Conservation (phyloP, 2,113 vertebrate species). For the Pleuronectes platessa region DNA sequence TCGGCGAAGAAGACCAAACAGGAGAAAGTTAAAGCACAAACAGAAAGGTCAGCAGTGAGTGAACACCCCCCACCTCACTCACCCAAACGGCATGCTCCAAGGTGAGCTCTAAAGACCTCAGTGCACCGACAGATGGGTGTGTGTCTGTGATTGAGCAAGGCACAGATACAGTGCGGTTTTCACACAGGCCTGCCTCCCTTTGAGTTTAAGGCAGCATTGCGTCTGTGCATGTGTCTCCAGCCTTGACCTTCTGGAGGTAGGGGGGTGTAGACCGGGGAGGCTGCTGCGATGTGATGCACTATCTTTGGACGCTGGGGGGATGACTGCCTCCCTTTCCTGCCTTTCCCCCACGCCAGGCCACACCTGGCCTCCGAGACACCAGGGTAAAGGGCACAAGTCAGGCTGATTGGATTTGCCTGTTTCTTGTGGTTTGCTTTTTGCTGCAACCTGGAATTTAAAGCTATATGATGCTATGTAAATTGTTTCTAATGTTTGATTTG, state of each 20-base stretch:
- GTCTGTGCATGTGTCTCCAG: slow-evolving; percentile 48
- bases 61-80: slow-evolving; percentile 59
- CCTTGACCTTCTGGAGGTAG: slow-evolving; percentile 59
- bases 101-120: slow-evolving; percentile 69
- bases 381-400: slow-evolving; percentile 25
- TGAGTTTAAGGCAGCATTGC: slow-evolving; percentile 39
- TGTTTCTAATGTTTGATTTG: neutral
- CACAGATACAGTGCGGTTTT: slow-evolving; percentile 8
- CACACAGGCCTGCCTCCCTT: slow-evolving; percentile 30
- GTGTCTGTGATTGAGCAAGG: slow-evolving; percentile 26
- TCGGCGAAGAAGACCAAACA: slow-evolving; percentile 58
- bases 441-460: neutral
- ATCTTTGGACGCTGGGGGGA: slow-evolving; percentile 41
- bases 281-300: slow-evolving; percentile 34
- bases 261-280: slow-evolving; percentile 42
- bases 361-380: slow-evolving; percentile 53
- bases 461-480: neutral
- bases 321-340: slow-evolving; percentile 64
- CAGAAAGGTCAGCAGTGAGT: slow-evolving; percentile 69
- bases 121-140: slow-evolving; percentile 61
- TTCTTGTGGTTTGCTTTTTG: neutral
- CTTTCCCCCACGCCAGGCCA: slow-evolving; percentile 57
- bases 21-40: slow-evolving; percentile 54
- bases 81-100: slow-evolving; percentile 62
- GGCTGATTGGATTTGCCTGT: slow-evolving; percentile 13